phyloP scores from a whole-genome alignment of 2,113 vertebrate species.

The Carlito syrichta region DNA sequence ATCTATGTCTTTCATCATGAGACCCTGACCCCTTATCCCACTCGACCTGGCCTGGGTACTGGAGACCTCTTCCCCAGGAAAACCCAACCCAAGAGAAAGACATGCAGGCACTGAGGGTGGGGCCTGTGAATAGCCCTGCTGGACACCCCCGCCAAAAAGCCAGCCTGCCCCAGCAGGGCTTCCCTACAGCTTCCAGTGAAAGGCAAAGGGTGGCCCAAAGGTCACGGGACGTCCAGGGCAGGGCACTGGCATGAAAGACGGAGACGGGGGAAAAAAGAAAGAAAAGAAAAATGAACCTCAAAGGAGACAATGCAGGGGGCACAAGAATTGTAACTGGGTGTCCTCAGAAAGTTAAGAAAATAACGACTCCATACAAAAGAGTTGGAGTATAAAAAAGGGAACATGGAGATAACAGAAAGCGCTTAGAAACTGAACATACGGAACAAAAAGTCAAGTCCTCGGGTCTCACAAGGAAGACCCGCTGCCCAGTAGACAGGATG shows the following conservation, averaged over 20 bases:
- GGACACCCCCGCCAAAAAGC: accelerated
- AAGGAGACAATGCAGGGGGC: neutral
- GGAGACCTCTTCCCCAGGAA: neutral
- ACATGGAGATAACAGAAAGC: neutral
- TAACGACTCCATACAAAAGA: neutral
- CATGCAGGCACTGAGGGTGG: accelerated
- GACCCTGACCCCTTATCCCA: too few relatives aligned
- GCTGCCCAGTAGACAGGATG: accelerated
- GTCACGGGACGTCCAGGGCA: neutral
- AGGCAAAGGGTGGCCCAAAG: accelerated
- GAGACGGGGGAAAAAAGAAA: neutral
- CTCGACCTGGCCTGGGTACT: neutral
- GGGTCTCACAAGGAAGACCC: neutral
- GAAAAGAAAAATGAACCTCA: neutral
- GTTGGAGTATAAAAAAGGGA: neutral
- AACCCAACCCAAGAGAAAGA: neutral
- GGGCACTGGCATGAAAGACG: neutral
- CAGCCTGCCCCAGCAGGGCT: neutral
- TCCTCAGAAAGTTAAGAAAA: neutral
- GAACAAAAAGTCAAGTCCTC: accelerated
- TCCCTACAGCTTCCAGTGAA: accelerated
- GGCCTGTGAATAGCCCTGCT: accelerated
- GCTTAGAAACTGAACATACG: neutral
- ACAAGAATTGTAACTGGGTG: neutral
- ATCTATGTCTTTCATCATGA: accelerated